A percentile compares a stretch with the other conserved stretches of the same genome.
phyloP scores from a whole-genome alignment of 2,888 invertebrate species.

The Archips xylosteana region DNA sequence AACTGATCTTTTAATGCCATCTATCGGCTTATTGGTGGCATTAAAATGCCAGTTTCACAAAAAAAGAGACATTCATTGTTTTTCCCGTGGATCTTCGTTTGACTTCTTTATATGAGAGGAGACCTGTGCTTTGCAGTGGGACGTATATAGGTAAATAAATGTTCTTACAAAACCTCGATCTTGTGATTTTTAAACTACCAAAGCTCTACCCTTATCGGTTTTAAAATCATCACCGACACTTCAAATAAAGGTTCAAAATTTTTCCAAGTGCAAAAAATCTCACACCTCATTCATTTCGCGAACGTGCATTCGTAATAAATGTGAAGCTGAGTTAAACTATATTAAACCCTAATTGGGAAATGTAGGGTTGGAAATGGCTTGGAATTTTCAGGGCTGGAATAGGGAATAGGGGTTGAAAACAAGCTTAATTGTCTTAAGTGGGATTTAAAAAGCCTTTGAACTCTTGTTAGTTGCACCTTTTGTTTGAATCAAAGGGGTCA shows the following conservation, averaged over 20 bases:
- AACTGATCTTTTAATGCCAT: too few species aligned
- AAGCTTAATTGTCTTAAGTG: slow-evolving; percentile 29
- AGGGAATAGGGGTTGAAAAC: slow-evolving; percentile 14
- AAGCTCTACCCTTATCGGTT: background rate
- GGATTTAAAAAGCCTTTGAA: slow-evolving; percentile 17
- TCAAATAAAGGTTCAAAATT: background rate
- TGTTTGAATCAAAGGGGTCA: slow-evolving; percentile 9
- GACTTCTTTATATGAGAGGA: too few species aligned
- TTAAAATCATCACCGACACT: background rate
- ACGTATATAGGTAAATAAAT: too few species aligned
- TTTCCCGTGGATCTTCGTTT: too few species aligned
- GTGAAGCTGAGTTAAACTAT: background rate
- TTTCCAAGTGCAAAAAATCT: slow-evolving; percentile 4
- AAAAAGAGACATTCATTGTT: too few species aligned
- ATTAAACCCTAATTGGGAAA: background rate
- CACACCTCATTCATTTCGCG: background rate
- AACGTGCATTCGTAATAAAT: background rate
- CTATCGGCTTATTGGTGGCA: too few species aligned
- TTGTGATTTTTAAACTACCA: too few species aligned
- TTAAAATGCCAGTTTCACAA: too few species aligned
- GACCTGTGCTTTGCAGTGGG: too few species aligned
- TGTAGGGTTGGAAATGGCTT: background rate
- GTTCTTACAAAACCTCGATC: too few species aligned
- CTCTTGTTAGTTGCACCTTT: slow-evolving; percentile 15
- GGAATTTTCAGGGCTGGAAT: background rate